Conservation (phyloP, 2,888 invertebrate species). For the Drosophila fulvimacula region DNA sequence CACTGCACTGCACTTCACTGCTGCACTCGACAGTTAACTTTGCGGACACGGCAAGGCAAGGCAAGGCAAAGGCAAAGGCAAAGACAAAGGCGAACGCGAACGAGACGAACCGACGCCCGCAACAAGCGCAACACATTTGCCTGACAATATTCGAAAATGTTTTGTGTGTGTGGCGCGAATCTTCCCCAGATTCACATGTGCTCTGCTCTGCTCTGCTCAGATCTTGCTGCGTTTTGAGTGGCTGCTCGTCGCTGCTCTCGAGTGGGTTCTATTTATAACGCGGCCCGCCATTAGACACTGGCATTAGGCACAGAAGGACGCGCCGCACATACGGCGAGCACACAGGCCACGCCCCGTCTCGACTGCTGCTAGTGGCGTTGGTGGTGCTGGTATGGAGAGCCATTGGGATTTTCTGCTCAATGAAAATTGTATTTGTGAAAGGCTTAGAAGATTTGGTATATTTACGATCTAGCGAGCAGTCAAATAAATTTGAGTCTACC, state of each 20-base stretch:
- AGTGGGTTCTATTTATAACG: constrained; percentile 81
- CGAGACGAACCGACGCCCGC: constrained; percentile 67
- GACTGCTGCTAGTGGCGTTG: constrained; percentile 3
- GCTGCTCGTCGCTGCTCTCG: constrained; percentile 62
- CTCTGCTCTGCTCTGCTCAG: constrained; percentile 28
- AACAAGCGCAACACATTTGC: constrained; percentile 81
- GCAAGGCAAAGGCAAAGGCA: neutral
- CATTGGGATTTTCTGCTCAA: constrained; percentile 54
- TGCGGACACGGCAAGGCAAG: neutral
- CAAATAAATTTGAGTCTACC: constrained; percentile 70
- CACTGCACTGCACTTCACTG: constrained; percentile 21
- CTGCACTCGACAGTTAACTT: constrained; percentile 10
- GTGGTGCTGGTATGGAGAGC: constrained; percentile 1
- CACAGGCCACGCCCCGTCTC: constrained; percentile 64
- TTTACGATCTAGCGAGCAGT: constrained; percentile 46
- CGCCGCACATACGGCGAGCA: constrained; percentile 28
- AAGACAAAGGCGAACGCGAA: constrained; percentile 12
- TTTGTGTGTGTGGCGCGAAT: constrained; percentile 22
- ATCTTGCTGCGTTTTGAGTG: constrained; percentile 75
- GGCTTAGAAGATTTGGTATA: constrained; percentile 56
- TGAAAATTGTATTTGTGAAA: constrained; percentile 61
- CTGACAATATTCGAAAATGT: constrained; percentile 66
- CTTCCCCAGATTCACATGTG: constrained; percentile 47
- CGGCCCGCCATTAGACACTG: constrained; percentile 71
- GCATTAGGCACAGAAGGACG: constrained; percentile 70